Evolutionary conservation across 2,113 vertebrate genomes (phyloP), one percentile per base, ranked within the genome.

Genomic region (Amia ocellicauda): DNA sequence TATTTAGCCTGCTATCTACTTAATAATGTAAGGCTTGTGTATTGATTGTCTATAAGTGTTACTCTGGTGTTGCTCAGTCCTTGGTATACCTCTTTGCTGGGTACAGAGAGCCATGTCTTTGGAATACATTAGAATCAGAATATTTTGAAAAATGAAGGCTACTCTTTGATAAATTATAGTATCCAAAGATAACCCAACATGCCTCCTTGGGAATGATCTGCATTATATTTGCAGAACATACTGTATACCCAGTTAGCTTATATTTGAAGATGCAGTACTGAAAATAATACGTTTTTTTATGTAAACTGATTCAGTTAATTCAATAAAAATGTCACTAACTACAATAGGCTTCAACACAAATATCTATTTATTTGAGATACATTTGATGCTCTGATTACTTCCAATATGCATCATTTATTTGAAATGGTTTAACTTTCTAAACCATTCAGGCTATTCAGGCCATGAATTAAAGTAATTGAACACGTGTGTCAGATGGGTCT

Each of bases 161-260:
- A 28, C 52, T 11, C 14, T 53, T n/a, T 9, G 63, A 66, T 64
- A 53, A 63, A 66, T 76, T 64, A 58, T 45, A 60, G 60, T 49
- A 65, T 50, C 40, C 23, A 57, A 28, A 22, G 41, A 64, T 61
- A 67, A 69, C 24, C 17, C 41, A 31, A 47, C n/a, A 29, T 45
- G 13, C 57, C 13, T 27, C 69, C 57, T 26, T 26, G 52, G 63
- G 53, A 45, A 31, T 26, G 53, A 40, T 68, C 22, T 16, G 54
- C 29, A 26, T 50, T 58, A 28, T 58, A 28, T 65, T 65, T 58
- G 63, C 55, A 41, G 47, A 26, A 57, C 14, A 65, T 41, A n/a
- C 40, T 43, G 41, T 29, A 17, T 42, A 2, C 22, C 49, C 63
- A 57, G 41, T 57, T 64, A 24, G n/a, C 40, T 56, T 36, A 57